Evolutionary conservation across 2,797 vertebrate genomes (phyloP), one percentile per base, ranked within the genome.

Genomic region (Eutrigla gurnardus): DNA sequence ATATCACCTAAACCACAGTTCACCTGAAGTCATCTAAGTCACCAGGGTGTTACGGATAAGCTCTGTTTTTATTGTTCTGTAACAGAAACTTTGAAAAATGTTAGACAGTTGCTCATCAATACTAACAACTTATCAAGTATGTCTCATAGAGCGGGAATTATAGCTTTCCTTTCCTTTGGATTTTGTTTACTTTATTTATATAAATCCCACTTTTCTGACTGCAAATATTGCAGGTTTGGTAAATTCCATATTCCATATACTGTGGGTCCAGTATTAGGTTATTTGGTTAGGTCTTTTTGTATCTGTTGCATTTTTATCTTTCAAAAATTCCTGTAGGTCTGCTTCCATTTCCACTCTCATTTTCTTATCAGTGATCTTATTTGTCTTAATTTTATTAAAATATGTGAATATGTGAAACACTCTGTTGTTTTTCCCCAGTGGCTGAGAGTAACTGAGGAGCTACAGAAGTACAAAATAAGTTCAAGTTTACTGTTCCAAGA

Each of bases 321-420:
- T 58, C 6, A 50, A 49, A 54, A 45, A 45, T 13, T 40, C 42
- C 55, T 12, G 47, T 10, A 3, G 63, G 10, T 32, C 39, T 40
- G 5, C 63, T 71, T 11, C 54, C 8, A 54, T 73, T 73, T 74
- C 55, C 45, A 52, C 25, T 62, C 7, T 53, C 4, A 65, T 49
- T 49, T 42, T 39, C 39, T 1, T 4, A 11, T 57, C 11, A 43
- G 32, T 5, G 9, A 6, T 67, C 3, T 36, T 9, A 35, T 65
- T 11, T 55, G 1, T 53, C 12, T 57, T 18, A 6, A 4, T 53
- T 9, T 17, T 1, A 42, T 15, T 0, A 42, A 58, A 36, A 65
- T 18, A 8, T 59, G 3, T 36, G 25, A 60, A 33, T 15, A 15
- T 60, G 9, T 5, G 49, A 75, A 11, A 59, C 45, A 2, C 35